Conservation (phyloP, 2,797 vertebrate species). For the Sparus aurata region DNA sequence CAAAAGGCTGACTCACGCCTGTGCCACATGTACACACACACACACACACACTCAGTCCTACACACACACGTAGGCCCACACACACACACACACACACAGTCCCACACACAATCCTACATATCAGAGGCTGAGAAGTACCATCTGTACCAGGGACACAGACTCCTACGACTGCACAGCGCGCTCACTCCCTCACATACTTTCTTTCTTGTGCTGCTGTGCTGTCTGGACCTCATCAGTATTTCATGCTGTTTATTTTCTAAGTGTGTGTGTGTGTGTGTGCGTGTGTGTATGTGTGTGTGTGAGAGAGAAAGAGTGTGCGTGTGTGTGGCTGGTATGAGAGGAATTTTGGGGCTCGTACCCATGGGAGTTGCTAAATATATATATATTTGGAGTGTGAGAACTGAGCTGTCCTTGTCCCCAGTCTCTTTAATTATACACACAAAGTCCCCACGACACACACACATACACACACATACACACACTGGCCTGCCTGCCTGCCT, state of each 20-base stretch:
- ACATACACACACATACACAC: slow-evolving; percentile 29
- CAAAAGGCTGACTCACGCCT: slow-evolving; percentile 79
- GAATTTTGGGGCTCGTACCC: slow-evolving; percentile 56
- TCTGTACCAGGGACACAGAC: slow-evolving; percentile 75
- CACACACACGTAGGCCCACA: slow-evolving; percentile 24
- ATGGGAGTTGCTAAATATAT: slow-evolving; percentile 57
- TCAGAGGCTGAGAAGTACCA: slow-evolving; percentile 69
- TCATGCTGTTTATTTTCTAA: slow-evolving; percentile 36
- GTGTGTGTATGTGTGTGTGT: slow-evolving; percentile 27
- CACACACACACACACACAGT: slow-evolving; percentile 40
- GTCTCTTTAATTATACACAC: slow-evolving; percentile 70
- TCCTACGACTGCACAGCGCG: slow-evolving; percentile 45
- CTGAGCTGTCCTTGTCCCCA: slow-evolving; percentile 49
- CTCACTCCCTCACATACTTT: slow-evolving; percentile 36
- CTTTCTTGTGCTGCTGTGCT: slow-evolving; percentile 15
- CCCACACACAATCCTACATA: slow-evolving; percentile 75
- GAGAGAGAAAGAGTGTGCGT: neutral
- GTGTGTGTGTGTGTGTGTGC: slow-evolving; percentile 17
- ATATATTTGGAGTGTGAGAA: slow-evolving; percentile 73
- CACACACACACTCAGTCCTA: slow-evolving; percentile 12
- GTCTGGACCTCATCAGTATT: slow-evolving; percentile 49
- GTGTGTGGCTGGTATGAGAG: slow-evolving; percentile 48
- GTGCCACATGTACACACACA: slow-evolving; percentile 58
- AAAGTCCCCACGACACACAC: slow-evolving; percentile 13
- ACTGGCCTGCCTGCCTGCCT: neutral